Evolutionary conservation across 2,797 vertebrate genomes (phyloP).

Genomic region (Periophthalmus magnuspinnatus): DNA sequence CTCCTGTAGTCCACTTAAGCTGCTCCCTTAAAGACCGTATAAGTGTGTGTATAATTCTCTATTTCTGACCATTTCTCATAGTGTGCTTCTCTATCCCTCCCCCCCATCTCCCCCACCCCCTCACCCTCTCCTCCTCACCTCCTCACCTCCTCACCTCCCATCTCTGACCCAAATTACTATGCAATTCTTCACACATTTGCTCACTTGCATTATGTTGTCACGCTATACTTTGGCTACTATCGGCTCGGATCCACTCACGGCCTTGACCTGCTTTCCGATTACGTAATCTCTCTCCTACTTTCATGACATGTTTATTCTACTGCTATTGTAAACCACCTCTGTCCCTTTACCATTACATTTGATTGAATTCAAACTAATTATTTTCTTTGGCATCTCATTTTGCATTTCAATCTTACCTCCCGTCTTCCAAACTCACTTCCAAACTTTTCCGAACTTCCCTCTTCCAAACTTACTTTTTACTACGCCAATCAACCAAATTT

Average conservation of each 20-base stretch:
- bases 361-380: background rate
- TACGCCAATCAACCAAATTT: too few species aligned
- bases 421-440: background rate
- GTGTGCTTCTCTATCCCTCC: conserved; percentile 64
- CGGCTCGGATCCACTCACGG: background rate
- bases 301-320: background rate
- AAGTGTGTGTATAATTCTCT: conserved; percentile 67
- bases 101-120: conserved; percentile 41
- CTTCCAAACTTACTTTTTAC: too few species aligned
- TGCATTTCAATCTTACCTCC: too few species aligned
- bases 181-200: conserved; percentile 9
- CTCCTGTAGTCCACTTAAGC: conserved; percentile 54
- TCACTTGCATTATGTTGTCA: conserved; percentile 14
- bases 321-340: background rate
- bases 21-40: conserved; percentile 60
- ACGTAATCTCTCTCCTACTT: background rate
- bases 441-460: too few species aligned
- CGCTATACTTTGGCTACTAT: background rate
- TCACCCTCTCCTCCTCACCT: conserved; percentile 14
- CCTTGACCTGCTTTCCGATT: background rate
- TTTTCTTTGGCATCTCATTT: too few species aligned
- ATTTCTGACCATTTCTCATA: conserved; percentile 71
- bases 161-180: conserved; percentile 24
- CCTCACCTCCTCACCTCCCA: conserved; percentile 16
- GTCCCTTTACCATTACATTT: background rate